These are phyloP conservation scores for Sebastolobus alascanus DNA, from an alignment of 2,797 vertebrate species.

Conservation along the genomic window DNA sequence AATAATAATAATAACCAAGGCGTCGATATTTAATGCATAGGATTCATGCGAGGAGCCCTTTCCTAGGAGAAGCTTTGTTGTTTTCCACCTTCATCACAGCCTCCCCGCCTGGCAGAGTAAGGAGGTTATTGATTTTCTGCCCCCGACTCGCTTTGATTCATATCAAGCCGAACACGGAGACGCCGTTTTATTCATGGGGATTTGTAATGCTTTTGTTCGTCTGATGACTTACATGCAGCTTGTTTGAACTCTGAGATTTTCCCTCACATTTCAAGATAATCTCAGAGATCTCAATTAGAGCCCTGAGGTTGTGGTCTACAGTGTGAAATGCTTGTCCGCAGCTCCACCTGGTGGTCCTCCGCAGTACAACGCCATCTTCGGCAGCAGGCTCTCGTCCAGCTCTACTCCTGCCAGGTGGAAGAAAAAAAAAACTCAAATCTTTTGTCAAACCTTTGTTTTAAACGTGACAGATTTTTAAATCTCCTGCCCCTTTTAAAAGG, in stretches of 20 bases:
- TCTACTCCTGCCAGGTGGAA: slow-evolving; percentile 86
- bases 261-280: not conserved
- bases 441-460: slow-evolving; percentile 29
- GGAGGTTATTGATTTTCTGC: slow-evolving; percentile 72
- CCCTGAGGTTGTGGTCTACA: slow-evolving; percentile 6
- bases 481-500: slow-evolving; percentile 14
- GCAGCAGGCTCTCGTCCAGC: slow-evolving; percentile 85
- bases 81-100: slow-evolving; percentile 42
- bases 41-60: slow-evolving; percentile 30
- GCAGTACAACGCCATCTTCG: slow-evolving; percentile 86
- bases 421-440: slow-evolving; percentile 21
- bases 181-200: slow-evolving; percentile 36
- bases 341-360: slow-evolving; percentile 84
- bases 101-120: slow-evolving; percentile 34
- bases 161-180: slow-evolving; percentile 26
- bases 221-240: slow-evolving; percentile 22
- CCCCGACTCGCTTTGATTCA: slow-evolving; percentile 53
- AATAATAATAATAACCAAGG: slow-evolving; percentile 1
- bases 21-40: slow-evolving; percentile 14
- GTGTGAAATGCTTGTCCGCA: slow-evolving; percentile 66
- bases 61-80: slow-evolving; percentile 35
- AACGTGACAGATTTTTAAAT: slow-evolving; percentile 7
- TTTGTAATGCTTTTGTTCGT: slow-evolving; percentile 45
- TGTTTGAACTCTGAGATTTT: slow-evolving; percentile 1
- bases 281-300: slow-evolving; percentile 9